Conservation (phyloP, 23 tunicate genomes). For the Ciona savignyi region DNA sequence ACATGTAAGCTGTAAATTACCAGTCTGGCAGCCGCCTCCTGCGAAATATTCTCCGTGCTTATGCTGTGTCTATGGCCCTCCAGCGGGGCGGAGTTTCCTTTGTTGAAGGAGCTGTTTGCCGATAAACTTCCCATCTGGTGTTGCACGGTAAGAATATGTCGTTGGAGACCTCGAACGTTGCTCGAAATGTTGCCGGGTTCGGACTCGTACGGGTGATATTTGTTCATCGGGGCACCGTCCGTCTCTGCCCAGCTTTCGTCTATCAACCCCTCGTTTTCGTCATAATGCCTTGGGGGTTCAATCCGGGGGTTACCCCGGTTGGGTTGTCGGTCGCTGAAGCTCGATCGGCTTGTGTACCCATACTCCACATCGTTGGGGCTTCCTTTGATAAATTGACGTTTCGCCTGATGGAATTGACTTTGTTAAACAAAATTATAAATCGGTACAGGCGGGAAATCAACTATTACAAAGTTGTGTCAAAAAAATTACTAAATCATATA, state of each 20-base stretch:
- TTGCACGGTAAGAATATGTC: constrained; percentile 38
- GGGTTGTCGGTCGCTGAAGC: not conserved
- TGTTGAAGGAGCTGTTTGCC: constrained; percentile 56
- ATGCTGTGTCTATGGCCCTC: constrained; percentile 26
- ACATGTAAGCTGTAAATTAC: no score
- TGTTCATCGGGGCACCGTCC: not conserved
- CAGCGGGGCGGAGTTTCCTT: constrained; percentile 22
- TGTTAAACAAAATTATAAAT: no score
- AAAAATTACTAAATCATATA: no score
- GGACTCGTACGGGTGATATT: not conserved
- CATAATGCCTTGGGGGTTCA: not conserved
- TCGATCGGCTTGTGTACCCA: not conserved
- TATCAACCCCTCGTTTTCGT: not conserved
- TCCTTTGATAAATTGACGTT: constrained; percentile 31
- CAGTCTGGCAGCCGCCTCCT: no score
- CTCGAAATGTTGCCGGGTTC: constrained; percentile 22
- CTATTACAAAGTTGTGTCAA: no score
- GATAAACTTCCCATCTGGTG: constrained; percentile 18
- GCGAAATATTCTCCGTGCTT: constrained; percentile 5
- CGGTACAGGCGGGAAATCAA: no score
- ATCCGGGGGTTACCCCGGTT: not conserved
- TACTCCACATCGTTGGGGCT: not conserved
- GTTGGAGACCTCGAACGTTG: constrained; percentile 27
- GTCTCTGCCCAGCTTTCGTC: not conserved
- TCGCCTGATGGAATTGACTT: constrained; percentile 22